Evolutionary conservation across 1,140 invertebrate genomes (phyloP), one percentile per base, ranked within the genome.

Genomic region (Trichonephila inaurata): DNA sequence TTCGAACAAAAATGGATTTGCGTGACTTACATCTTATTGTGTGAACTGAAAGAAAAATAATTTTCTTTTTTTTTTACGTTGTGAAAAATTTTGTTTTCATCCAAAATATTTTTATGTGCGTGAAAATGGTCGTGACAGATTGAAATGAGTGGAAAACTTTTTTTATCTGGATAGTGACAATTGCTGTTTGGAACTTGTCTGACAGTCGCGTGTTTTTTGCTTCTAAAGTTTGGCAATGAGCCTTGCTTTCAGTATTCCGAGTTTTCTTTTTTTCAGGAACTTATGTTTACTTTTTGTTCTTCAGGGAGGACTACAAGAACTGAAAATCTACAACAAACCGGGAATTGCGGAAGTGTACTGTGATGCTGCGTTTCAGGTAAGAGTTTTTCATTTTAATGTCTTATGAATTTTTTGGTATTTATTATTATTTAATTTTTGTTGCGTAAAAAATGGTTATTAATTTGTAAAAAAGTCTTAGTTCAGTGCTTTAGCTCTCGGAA

Each of bases 291-390:
- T 95, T 95, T 96, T 96, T 95, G 96, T 96, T 90, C 95, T 97
- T 95, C 97, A 98, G 97, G 97, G 97, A 87, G 97, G 97, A 16
- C 96, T 97, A 95, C 97, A 97, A 96, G 97, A 97, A 95, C 96
- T 98, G 94, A 97, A 97, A 96, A 95, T 98, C 91, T 97, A 96
- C 95, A 97, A 96, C 93, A 96, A 97, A 77, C 97, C 97, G 2
- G 96, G 96, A n/a, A 96, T 97, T 95, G 97, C 97, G 66, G 97
- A 97, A 94, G 96, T 97, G 83, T 97, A 97, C 95, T 98, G 97
- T 95, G 97, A 96, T 88, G 96, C 96, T 93, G 94, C 95, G 51
- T 91, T 95, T 85, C 95, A 95, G 95, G 96, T 96, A 95, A 95
- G n/a, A n/a, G 95, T 92, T 8, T 58, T 85, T 51, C 7, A 7